Evolutionary conservation across 2,113 vertebrate genomes (phyloP), one percentile per base, ranked within the genome.

Genomic region (Leucopsar rothschildi): DNA sequence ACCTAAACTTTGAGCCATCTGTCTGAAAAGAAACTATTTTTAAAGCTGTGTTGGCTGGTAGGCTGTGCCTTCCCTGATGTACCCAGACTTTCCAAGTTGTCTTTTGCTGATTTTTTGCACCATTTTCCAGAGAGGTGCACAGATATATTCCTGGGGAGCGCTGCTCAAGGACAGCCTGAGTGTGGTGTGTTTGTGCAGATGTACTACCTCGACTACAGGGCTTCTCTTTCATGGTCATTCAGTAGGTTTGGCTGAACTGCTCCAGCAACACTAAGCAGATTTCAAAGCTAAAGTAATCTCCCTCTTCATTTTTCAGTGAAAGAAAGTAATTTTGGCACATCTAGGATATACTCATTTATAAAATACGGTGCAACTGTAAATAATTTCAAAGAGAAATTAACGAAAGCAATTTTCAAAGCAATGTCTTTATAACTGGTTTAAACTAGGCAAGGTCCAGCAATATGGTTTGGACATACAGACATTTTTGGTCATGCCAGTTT

Each of bases 21-120:
- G 5, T 91, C 84, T 90, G 88, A 90, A 93, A 94, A 95, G 4
- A 83, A 80, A 28, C 53, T 65, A 25, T 72, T 92, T 93, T 86
- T 59, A 90, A 79, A 79, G 40, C 40, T 5, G 4, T 78, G 70
- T 55, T 94, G 77, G 21, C 66, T 96, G 75, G 29, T 50, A 80
- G 73, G 53, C 71, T 82, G 18, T 44, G 40, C 47, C n/a, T 92
- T 76, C 37, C 49, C 45, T 53, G 33, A 18, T 25, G 45, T 10
- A 45, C 68, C 18, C 53, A 28, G 69, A 25, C 71, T 80, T 92
- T 37, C 23, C 45, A 79, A 68, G 50, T 44, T 79, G 49, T 49
- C 65, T 44, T 64, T 82, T 70, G 63, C 63, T 17, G 24, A 6
- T 63, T 82, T 88, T 29, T 86, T 86, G 27, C 33, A 17, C n/a